These are phyloP conservation scores for Fregetta grallaria DNA, from an alignment of 2,113 vertebrate species.

Conservation along the genomic window DNA sequence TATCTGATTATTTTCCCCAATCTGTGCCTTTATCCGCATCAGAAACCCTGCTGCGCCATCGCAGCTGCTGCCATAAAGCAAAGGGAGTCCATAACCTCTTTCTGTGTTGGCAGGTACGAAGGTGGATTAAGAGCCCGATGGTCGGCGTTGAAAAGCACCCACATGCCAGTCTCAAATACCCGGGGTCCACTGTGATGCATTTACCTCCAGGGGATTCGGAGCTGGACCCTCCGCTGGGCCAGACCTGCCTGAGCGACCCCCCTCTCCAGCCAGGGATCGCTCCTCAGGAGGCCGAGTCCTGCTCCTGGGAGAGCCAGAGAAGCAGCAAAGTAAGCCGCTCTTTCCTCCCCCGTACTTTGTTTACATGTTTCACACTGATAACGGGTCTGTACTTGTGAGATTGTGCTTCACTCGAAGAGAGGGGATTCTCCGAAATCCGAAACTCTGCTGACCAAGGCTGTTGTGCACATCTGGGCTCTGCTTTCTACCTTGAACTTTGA, in stretches of 20 bases:
- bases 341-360: neutral
- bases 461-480: neutral
- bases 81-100: neutral
- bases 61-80: neutral
- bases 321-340: constrained; percentile 82
- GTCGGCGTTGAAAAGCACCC: constrained; percentile 87
- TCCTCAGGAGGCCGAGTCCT: constrained; percentile 75
- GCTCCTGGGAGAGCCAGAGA: constrained; percentile 80
- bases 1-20: neutral
- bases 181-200: constrained; percentile 74
- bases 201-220: constrained; percentile 81
- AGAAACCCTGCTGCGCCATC: neutral
- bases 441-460: neutral
- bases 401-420: neutral
- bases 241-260: constrained; percentile 79
- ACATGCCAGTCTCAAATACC: constrained; percentile 79
- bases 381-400: neutral
- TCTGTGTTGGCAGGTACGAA: constrained; percentile 79
- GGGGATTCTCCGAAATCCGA: neutral
- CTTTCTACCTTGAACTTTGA: neutral
- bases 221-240: constrained; percentile 80
- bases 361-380: neutral
- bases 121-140: constrained; percentile 94
- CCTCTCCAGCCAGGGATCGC: constrained; percentile 71
- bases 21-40: neutral